Evolutionary conservation across 2,888 invertebrate genomes (phyloP).

Genomic region (Arge pagana): DNA sequence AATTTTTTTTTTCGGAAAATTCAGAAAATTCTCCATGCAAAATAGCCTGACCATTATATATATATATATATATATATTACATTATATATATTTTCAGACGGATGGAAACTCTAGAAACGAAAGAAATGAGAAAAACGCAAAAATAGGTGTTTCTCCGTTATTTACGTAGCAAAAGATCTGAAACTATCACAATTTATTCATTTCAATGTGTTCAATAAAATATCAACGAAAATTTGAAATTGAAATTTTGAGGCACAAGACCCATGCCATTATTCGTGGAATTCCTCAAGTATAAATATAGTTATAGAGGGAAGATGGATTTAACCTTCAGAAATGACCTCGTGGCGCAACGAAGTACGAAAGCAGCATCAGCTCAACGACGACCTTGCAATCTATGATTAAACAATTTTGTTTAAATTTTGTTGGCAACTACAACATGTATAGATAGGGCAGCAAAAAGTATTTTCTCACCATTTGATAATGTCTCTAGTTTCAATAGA

Average conservation of each 20-base stretch:
- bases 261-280: constrained; percentile 2
- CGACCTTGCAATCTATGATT: constrained; percentile 8
- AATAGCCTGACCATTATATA: neutral
- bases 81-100: neutral
- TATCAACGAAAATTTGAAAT: constrained; percentile 2
- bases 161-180: constrained; percentile 1
- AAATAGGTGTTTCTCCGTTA: neutral
- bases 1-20: neutral
- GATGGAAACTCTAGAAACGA: neutral
- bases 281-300: no score
- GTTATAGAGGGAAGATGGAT: no score
- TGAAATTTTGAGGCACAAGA: neutral
- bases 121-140: neutral
- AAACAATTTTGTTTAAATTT: no score
- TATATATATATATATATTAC: no score
- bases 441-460: no score
- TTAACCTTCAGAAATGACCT: no score
- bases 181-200: constrained; percentile 4
- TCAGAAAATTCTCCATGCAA: neutral
- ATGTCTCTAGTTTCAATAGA: neutral
- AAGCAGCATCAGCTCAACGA: constrained; percentile 1
- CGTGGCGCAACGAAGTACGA: neutral
- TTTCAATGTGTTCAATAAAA: constrained; percentile 1
- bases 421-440: no score
- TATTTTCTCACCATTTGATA: constrained; percentile 3